A percentile compares a stretch with the other conserved stretches of the same genome.
Evolutionary conservation across 2,113 vertebrate genomes (phyloP).

Genomic region (Astur gentilis): DNA sequence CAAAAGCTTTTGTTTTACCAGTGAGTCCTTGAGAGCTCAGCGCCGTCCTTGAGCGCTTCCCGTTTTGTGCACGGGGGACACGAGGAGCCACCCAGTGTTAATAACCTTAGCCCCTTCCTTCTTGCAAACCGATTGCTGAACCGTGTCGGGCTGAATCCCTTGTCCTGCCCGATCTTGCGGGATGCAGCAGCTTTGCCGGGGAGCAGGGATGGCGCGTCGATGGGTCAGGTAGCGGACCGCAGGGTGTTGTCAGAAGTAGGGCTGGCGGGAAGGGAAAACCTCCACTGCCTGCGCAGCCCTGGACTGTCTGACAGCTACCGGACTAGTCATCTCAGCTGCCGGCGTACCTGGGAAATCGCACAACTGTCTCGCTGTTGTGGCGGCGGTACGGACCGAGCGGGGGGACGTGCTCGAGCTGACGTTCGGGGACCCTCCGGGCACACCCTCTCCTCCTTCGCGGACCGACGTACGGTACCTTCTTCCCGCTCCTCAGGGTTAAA

Average conservation of each 20-base stretch:
- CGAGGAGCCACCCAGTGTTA: neutral
- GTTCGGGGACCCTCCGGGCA: neutral
- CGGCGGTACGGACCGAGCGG: neutral
- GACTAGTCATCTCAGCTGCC: neutral
- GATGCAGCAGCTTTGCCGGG: neutral
- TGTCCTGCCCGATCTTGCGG: neutral
- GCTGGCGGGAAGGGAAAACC: neutral
- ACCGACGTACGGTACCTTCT: neutral
- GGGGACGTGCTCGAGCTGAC: too few relatives aligned
- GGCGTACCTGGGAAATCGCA: neutral
- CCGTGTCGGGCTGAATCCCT: neutral
- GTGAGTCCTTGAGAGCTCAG: neutral
- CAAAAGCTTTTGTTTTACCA: neutral
- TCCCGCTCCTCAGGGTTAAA: neutral
- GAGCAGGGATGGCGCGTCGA: fast-evolving
- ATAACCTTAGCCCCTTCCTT: neutral
- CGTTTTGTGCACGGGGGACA: neutral
- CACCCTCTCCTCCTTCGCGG: neutral
- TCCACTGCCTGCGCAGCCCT: too few relatives aligned
- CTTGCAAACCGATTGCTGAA: neutral
- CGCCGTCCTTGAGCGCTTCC: neutral
- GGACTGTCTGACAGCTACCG: too few relatives aligned
- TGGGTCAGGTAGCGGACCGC: neutral
- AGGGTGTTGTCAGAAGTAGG: neutral
- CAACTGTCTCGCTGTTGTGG: neutral